Evolutionary conservation across 2,888 invertebrate species (phyloP), one percentile per base, ranked within the genome.

Genomic region (Griposia aprilina): DNA sequence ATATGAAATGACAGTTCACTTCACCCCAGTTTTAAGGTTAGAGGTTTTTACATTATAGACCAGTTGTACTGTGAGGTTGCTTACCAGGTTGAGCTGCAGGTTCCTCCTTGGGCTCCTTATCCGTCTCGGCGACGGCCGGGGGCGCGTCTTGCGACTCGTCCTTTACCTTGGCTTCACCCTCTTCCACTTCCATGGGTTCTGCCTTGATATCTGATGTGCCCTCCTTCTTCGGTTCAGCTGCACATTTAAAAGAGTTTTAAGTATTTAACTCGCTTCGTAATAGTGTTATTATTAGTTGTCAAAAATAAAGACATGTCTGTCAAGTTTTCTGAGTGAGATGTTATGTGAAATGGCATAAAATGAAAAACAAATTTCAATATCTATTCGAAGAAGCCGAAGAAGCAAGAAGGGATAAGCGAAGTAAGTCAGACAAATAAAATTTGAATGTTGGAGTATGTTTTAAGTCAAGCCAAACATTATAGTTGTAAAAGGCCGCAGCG

Each of bases 111-210:
- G 89, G 70, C 13, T 96, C 96, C 84, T 96, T 94, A 90, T 97
- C 91, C 90, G 97, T 94, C 82, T 97, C 95, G 2, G 93, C 81
- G 15, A 93, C 84, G 13, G 93, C 83, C 8, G 89, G 79, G 8
- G 89, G 79, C 0, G 87, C 88, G 30, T 94, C 95, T 0, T 87
- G 76, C 0, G 93, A 93, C 74, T 97, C 97, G 78, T 97, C 98
- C 91, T 96, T 97, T 89, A 97, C 97, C 82, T 97, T 97, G 7
- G 87, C 94, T 48, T 97, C 97, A 0, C 92, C 89, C 71, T 96
- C 96, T 36, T 96, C 96, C 8, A 95, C 95, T 17, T 97, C 96
- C 96, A 96, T 96, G 0, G 96, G 91, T 73, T 96, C 96, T 0
- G 92, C 75, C 82, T 97, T 96, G 23, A 94, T 93, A 0, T 96